Conservation (phyloP, 2,113 vertebrate species). For the Passer domesticus region DNA sequence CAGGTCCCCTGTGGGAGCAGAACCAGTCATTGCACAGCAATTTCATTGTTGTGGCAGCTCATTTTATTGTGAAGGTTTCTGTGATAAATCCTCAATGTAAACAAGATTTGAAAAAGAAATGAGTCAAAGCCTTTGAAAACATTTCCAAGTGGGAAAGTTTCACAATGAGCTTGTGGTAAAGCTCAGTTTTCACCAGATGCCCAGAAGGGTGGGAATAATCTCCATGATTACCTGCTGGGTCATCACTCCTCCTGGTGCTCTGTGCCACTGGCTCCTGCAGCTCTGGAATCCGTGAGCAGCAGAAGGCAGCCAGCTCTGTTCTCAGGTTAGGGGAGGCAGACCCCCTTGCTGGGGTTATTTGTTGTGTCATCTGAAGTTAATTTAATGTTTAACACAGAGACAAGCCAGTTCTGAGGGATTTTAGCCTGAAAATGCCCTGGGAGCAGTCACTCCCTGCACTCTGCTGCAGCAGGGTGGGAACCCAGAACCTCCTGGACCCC, state of each 20-base stretch:
- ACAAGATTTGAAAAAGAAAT: neutral
- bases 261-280: neutral
- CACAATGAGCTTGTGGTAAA: neutral
- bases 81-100: neutral
- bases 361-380: neutral
- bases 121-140: neutral
- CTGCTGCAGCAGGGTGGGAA: neutral
- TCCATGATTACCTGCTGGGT: neutral
- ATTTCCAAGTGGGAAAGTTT: neutral
- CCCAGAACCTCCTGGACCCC: neutral
- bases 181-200: neutral
- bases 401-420: conserved; percentile 8
- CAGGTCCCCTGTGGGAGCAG: neutral
- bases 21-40: neutral
- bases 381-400: neutral
- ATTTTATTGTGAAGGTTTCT: neutral
- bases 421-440: neutral
- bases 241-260: neutral
- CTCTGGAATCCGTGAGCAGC: neutral
- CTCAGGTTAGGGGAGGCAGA: neutral
- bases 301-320: neutral
- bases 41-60: neutral
- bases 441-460: neutral
- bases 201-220: neutral
- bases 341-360: neutral